A percentile compares a stretch with the other conserved stretches of the same genome.
Evolutionary conservation across 2,113 vertebrate genomes (phyloP).

Genomic region (Sander lucioperca): DNA sequence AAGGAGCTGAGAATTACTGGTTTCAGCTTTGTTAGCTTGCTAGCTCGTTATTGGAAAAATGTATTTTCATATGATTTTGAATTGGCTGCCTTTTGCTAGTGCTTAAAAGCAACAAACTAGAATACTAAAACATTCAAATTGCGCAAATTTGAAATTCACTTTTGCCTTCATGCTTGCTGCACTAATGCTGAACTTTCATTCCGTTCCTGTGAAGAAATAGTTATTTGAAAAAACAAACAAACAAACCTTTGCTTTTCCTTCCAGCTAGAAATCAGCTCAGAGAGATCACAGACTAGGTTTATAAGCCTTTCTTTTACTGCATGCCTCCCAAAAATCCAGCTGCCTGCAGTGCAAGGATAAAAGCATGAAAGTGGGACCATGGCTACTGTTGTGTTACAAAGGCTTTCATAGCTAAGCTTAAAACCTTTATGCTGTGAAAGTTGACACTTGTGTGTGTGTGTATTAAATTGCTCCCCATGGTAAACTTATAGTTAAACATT

Average conservation of each 20-base stretch:
- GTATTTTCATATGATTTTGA: not conserved
- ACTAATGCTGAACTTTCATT: too few relatives aligned
- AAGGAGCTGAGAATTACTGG: not conserved
- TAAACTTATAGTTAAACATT: too few relatives aligned
- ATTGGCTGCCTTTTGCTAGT: not conserved
- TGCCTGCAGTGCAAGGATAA: slow-evolving; percentile 7
- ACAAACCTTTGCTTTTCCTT: not conserved
- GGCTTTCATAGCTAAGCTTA: not conserved
- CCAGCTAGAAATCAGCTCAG: not conserved
- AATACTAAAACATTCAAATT: not conserved
- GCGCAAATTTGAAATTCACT: not conserved
- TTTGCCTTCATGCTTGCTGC: not conserved
- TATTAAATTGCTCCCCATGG: not conserved
- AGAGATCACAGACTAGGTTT: slow-evolving; percentile 10
- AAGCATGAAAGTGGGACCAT: not conserved
- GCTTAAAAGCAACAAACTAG: not conserved
- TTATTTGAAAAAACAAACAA: not conserved
- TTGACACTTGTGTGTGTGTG: slow-evolving; percentile 1
- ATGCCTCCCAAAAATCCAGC: not conserved
- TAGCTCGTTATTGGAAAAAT: not conserved
- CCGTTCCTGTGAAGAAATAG: not conserved
- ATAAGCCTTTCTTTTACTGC: slow-evolving; percentile 1
- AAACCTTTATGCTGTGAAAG: slow-evolving; percentile 21
- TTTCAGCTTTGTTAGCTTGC: slow-evolving; percentile 2
- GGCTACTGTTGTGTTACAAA: slow-evolving; percentile 21